Evolutionary conservation across 2,888 invertebrate genomes (phyloP), one percentile per base, ranked within the genome.

Genomic region (Pammene aurita): DNA sequence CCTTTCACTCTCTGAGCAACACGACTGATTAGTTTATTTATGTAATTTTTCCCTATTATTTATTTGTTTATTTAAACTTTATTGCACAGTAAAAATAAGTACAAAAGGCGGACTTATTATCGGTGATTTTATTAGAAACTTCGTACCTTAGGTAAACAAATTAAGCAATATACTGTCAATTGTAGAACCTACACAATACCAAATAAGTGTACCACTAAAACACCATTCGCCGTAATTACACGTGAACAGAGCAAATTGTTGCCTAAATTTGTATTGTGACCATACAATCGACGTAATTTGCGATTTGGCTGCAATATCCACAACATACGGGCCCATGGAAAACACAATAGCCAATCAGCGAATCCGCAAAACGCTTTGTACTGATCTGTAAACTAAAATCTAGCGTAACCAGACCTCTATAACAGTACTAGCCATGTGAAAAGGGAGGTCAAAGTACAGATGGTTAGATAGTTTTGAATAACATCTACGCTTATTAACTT

Each of bases 291-390:
- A 57, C 50, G 62, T 68, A 68, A 68, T 68, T 63, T 63, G 67
- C 48, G 67, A 68, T 68, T 68, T 68, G 42, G 57, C 35, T 42
- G 62, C 67, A 50, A 68, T 63, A 63, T 63, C 50, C 62, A 56
- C 56, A 52, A 68, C 57, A 63, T 42, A 68, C 50, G 46, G 56
- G 13, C 41, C 34, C 38, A 34, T 11, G 52, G 67, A 6, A 16
- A 50, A 55, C 67, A 67, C 67, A 68, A 68, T 68, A 52, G 50
- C 56, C 67, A 68, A 68, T 68, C 67, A 68, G 63, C 14, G 54
- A n/a, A n/a, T n/a, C 54, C 54, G 14, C 63, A 16, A 34, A 26
- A n/a, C 35, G 63, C 35, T 48, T 35, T 34, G 26, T 52, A 52
- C 26, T 13, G 26, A 26, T 26, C 18, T 52, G 52, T 26, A 16